Evolutionary conservation across 1,140 invertebrate species (phyloP).

Genomic region (Antheraea pernyi): DNA sequence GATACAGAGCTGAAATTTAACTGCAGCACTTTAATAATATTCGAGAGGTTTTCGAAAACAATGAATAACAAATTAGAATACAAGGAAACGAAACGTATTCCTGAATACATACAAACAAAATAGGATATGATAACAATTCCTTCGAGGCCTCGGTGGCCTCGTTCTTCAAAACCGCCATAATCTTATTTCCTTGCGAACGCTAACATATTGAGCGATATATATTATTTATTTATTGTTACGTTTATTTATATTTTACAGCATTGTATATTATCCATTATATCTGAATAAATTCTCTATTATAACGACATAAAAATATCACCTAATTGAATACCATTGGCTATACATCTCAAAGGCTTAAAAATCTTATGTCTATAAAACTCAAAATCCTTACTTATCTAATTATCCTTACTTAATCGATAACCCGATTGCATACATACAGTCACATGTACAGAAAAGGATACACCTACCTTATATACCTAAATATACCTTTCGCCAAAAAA

Average conservation of each 20-base stretch:
- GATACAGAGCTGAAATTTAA: background rate
- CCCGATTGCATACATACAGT: too few relatives aligned
- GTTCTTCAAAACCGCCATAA: constrained; percentile 54
- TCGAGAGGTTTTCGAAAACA: background rate
- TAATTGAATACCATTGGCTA: too few relatives aligned
- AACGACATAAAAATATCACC: too few relatives aligned
- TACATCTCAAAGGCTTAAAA: too few relatives aligned
- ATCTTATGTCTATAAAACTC: too few relatives aligned
- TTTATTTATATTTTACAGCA: background rate
- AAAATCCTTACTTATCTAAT: too few relatives aligned
- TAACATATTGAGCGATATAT: constrained; percentile 45
- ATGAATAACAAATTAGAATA: constrained; percentile 5
- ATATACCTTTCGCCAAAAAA: too few relatives aligned
- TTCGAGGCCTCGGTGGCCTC: constrained; percentile 29
- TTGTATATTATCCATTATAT: background rate
- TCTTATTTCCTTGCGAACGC: constrained; percentile 49
- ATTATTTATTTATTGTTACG: constrained; percentile 36
- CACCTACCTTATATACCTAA: too few relatives aligned
- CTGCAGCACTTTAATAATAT: background rate
- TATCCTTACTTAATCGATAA: too few relatives aligned
- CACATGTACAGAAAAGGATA: too few relatives aligned
- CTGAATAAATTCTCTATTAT: too few relatives aligned
- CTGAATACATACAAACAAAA: background rate
- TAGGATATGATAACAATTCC: background rate
- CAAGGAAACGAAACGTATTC: background rate